Evolutionary conservation across 2,888 invertebrate species (phyloP), one percentile per base, ranked within the genome.

Genomic region (Tromatobia lineatoria): DNA sequence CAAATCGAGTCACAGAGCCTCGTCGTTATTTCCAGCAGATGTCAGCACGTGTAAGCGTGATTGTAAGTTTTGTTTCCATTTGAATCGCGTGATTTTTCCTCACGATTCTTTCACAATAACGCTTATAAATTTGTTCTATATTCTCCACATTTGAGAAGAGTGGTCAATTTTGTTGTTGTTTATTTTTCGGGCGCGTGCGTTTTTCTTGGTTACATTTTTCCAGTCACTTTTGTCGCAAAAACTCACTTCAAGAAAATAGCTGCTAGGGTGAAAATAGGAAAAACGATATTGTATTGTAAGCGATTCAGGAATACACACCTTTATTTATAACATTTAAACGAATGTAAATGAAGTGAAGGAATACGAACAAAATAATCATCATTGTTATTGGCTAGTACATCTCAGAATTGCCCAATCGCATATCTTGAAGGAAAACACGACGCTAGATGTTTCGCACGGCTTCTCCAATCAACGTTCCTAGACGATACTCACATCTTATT

Each of bases 41-140:
- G 84, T 73, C 84, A 81, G 80, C 84, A 84, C 84, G 6, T 4
- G 83, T 52, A 42, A 42, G 54, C 23, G 38, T 38, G 50, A 3
- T 57, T 47, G 34, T n/a, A 15, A n/a, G 34, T 25, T 54, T 76
- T 29, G 4, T 11, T 20, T 2, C 4, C 25, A 25, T 57, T 50
- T 25, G 25, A 57, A 13, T 7, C 50, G 7, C n/a, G 50, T 3
- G 18, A 13, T 15, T 47, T 1, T 15, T 47, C 3, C 38, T 18
- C 8, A 0, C 50, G 6, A 2, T 54, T 54, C 11, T 54, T 59
- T 29, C 15, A n/a, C 59, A 8, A 29, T 23, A 15, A 15, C 15
- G 29, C 2, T 10, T 57, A 0, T 3, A 29, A 59, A 59, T 20
- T 45, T 45, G 3, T 45, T 20, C 15, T 29, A 25, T 15, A 10